Percentiles rank a stretch among this genome's conserved stretches.
Conservation (phyloP, 2,797 vertebrate species). For the Mus minutoides region DNA sequence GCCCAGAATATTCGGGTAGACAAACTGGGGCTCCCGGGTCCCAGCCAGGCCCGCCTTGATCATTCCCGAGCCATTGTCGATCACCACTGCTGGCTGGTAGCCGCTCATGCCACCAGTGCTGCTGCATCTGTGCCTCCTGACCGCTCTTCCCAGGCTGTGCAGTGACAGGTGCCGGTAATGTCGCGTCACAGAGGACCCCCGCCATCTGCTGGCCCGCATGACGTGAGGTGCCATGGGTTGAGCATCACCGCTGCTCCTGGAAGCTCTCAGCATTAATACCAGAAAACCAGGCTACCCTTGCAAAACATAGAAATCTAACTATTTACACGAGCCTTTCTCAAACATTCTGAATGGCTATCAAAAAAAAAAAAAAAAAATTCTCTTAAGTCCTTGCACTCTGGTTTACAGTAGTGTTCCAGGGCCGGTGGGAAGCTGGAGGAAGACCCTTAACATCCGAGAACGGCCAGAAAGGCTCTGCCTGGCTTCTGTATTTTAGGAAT, state of each 20-base stretch:
- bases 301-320: not conserved
- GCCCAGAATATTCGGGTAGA: slow-evolving; percentile 81
- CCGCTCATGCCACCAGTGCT: slow-evolving; percentile 21
- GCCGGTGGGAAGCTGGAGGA: not conserved
- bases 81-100: slow-evolving; percentile 71
- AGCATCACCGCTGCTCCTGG: not conserved
- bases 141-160: not conserved
- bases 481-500: not conserved
- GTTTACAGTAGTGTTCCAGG: not conserved
- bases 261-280: not conserved
- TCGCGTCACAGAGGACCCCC: slow-evolving; percentile 67
- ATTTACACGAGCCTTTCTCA: not conserved
- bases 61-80: slow-evolving; percentile 83
- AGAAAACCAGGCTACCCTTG: not conserved
- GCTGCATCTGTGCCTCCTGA: not conserved
- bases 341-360: not conserved
- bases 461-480: not conserved
- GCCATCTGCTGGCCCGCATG: not conserved
- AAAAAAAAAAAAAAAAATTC: not conserved
- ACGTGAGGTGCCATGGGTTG: not conserved
- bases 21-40: slow-evolving; percentile 78
- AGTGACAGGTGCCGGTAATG: not conserved
- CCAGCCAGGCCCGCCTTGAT: slow-evolving; percentile 85
- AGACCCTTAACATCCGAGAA: not conserved
- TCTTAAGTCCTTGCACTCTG: not conserved